Base-by-base conservation (phyloP, 1,140 invertebrate species). In the Drosophila ironensis region DNA sequence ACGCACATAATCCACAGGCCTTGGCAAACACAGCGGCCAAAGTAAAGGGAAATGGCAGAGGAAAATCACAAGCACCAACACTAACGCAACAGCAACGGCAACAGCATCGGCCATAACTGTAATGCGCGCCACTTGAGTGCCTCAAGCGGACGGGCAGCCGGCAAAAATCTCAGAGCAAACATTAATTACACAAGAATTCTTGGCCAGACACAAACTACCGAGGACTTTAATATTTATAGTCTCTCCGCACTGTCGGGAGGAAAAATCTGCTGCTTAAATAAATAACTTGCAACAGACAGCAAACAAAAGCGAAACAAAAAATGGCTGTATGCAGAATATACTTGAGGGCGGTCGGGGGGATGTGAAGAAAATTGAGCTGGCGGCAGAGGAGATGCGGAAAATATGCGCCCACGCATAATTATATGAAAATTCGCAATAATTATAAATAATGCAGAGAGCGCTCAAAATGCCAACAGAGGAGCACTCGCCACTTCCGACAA, bases 351-450 rank as follows among this genome's bases (percentile, higher is more conserved):
- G n/a, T n/a, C n/a, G n/a, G n/a, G n/a, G n/a, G n/a, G n/a, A n/a
- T n/a, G n/a, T n/a, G 6, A 45, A 9, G 41, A 63, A 63, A 63
- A 47, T 63, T 61, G 41, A 63, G 59, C 33, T 41, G 17, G 30
- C n/a, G n/a, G n/a, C n/a, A n/a, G 19, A 6, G 27, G 33, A 20
- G 33, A 37, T 33, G 44, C 25, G 45, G 47, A 11, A 70, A 70
- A 54, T 59, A 64, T 82, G 78, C 78, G 77, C 69, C 64, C 57
- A 82, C 74, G 78, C 78, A 82, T 86, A 82, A 86, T 82, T 82
- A 82, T 86, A 86, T 86, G 73, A 82, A 82, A 82, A 86, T 82
- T 82, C 78, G 80, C 80, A 84, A 82, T 82, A 82, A 82, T 82
- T 82, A 82, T 82, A 86, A 82, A 82, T 82, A 82, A 82, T 82